Evolutionary conservation across 2,888 invertebrate species (phyloP), one percentile per base, ranked within the genome.

Genomic region (Miltochrista miniata): DNA sequence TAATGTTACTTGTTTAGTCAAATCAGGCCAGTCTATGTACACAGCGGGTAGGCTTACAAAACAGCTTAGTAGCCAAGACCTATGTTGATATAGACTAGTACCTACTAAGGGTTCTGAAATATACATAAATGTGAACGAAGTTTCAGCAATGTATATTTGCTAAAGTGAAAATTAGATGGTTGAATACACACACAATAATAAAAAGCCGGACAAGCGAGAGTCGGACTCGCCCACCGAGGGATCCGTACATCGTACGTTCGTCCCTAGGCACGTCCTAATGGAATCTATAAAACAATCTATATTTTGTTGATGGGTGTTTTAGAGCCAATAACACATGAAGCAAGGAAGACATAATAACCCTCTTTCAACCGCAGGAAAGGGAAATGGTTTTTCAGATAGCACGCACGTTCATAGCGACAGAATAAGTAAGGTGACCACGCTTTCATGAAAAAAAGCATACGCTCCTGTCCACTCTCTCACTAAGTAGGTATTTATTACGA

Each of bases 321-420:
- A 67, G 61, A 48, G 51, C 54, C 64, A 64, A 67, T n/a, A 65
- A 61, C 54, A 18, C 11, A 48, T 55, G 51, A 64, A 68, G 46
- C 52, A 68, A 67, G 63, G 60, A 64, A 67, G 66, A 67, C 61
- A 57, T 67, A 55, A 65, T 44, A 54, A 24, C 48, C 47, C 31
- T 45, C 53, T 46, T 64, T 51, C 44, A 47, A 39, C 64, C 64
- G 44, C 50, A 50, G 52, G n/a, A 54, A 57, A 54, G 58, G 54
- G 47, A 41, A 58, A 64, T 64, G 66, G 61, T 61, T 72, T 69
- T 65, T 68, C 61, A 55, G 54, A 59, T 54, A 68, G 56, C 69
- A 67, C 66, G 61, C 57, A 53, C 63, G 63, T 56, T 59, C 58
- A 59, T 68, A 63, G 73, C 68, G 45, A 50, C 52, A 44, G 30